Base-by-base conservation (phyloP, 1,140 invertebrate species). In the Kradibia gibbosae region DNA sequence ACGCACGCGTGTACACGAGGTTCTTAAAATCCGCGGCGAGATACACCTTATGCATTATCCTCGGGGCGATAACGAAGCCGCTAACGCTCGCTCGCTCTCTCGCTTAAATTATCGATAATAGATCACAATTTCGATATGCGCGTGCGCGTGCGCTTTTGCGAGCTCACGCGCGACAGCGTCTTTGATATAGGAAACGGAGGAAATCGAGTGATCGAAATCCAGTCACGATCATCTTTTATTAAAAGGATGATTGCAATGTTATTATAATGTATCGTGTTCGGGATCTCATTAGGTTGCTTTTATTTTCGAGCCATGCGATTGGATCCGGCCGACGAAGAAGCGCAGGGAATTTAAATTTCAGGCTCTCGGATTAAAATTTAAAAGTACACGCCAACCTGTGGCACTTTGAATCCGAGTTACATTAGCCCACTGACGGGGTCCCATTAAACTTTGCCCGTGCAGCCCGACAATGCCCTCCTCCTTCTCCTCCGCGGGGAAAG, bases 31-130 rank as follows among this genome's bases (percentile, higher is more conserved):
- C 57, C 57, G 39, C 31, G 31, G 55, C 20, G 20, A 74, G 72
- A 55, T 31, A n/a, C 50, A 55, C 55, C 25, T 45, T 65, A 20
- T 65, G 57, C 57, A 48, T 57, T 53, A 17, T 72, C 48, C 53
- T 42, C 67, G 65, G 48, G 48, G 78, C 78, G 25, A 72, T 36
- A 53, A 3, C 25, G 72, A 74, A 50, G 42, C 20, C 17, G 60
- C 57, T 22, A 8, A 28, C 62, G 31, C 28, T 22, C 4, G 50
- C 36, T 34, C 60, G 2, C 31, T n/a, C n/a, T n/a, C n/a, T n/a
- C n/a, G n/a, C n/a, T n/a, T n/a, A 71, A 75, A 76, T 76, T 81
- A 70, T 36, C 28, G 42, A 81, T 81, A 81, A 81, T 81, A 81
- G 72, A 76, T 81, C 72, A 60, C 72, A 53, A 75, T 75, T 81